Conservation (phyloP, 2,888 invertebrate species). For the Ceratothoa steindachneri region DNA sequence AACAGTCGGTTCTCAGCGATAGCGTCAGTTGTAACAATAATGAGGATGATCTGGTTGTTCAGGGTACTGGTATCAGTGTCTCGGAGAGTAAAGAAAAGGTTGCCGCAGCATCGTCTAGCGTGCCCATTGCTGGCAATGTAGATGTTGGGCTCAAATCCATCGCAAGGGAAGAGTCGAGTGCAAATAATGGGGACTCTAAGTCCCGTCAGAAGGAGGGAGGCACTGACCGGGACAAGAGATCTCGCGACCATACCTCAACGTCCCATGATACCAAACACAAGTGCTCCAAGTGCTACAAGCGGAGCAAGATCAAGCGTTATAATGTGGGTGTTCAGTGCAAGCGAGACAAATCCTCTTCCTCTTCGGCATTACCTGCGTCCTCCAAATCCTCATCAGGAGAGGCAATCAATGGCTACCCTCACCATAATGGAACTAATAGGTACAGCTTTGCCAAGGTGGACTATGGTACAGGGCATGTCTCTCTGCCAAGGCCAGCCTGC, state of each 20-base stretch:
- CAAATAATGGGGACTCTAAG: constrained; percentile 5
- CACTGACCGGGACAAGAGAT: constrained; percentile 4
- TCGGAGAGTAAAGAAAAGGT: not conserved
- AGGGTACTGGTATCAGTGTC: not conserved
- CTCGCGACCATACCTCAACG: not conserved
- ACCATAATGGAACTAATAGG: not conserved
- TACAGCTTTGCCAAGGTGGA: constrained; percentile 23
- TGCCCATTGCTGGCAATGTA: not conserved
- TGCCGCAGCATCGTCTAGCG: not conserved
- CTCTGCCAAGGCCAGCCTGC: constrained; percentile 40
- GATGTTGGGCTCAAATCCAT: not conserved
- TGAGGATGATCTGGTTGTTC: not conserved
- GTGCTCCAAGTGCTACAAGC: constrained; percentile 40
- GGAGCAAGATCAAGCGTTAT: constrained; percentile 66
- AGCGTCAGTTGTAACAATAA: not conserved
- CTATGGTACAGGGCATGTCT: constrained; percentile 24
- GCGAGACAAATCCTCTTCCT: constrained; percentile 54
- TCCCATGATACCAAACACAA: constrained; percentile 12
- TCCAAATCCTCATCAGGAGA: too few relatives aligned
- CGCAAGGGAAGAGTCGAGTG: constrained; percentile 4
- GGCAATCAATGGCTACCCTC: not conserved
- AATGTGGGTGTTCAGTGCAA: constrained; percentile 71
- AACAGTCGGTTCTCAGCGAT: not conserved
- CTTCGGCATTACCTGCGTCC: too few relatives aligned
- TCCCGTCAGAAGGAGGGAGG: not conserved